Percentiles rank a stretch among this genome's conserved stretches.
Evolutionary conservation across 2,113 vertebrate genomes (phyloP).

Genomic region (Cervus canadensis): DNA sequence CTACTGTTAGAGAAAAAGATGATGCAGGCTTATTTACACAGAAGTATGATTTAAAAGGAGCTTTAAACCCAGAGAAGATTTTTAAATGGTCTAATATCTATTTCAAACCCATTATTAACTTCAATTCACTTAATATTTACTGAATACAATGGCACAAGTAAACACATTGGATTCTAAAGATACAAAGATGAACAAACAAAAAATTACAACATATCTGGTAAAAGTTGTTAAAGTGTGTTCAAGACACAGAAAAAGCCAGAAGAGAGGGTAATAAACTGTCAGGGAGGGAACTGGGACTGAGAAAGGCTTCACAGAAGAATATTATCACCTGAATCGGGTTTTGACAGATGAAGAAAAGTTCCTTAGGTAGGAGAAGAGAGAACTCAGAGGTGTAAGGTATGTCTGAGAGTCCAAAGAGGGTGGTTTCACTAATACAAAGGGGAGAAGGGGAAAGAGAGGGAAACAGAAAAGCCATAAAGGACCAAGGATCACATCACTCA

Average conservation of each 20-base stretch:
- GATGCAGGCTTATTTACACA: not conserved
- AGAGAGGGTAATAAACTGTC: not conserved
- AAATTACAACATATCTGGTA: not conserved
- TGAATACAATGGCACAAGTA: not conserved
- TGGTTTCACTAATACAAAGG: not conserved
- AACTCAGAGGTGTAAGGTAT: not conserved
- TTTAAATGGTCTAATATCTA: not conserved
- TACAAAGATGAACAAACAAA: constrained; percentile 21
- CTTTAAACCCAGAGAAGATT: not conserved
- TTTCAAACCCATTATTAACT: constrained; percentile 31
- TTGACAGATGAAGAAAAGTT: constrained; percentile 10
- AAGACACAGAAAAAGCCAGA: not conserved
- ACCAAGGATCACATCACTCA: not conserved
- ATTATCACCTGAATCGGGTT: not conserved
- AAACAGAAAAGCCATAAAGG: not conserved
- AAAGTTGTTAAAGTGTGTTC: not conserved
- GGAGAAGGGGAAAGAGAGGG: not conserved
- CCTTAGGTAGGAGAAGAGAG: not conserved
- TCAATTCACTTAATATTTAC: constrained; percentile 44
- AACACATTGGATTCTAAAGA: not conserved
- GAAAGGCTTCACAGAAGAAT: not conserved
- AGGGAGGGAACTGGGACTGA: not conserved
- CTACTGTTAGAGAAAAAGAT: not conserved
- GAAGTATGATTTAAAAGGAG: constrained; percentile 13
- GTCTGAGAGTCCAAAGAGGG: not conserved